Evolutionary conservation across 2,113 vertebrate genomes (phyloP), one percentile per base, ranked within the genome.

Genomic region (Ornithorhynchus anatinus): DNA sequence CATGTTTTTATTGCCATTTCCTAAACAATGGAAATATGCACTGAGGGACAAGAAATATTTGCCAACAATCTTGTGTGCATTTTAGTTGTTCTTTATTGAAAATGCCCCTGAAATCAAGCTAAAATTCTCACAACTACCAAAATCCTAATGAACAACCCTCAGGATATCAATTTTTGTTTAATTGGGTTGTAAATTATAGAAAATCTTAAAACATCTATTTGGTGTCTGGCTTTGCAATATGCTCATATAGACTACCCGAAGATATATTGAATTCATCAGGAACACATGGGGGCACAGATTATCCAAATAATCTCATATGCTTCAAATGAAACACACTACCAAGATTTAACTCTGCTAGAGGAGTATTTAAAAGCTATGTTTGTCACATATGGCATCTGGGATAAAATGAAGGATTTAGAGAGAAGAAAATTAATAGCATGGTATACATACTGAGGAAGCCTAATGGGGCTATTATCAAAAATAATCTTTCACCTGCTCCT

Each of bases 221-320:
- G 25, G 19, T 14, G 31, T 70, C 13, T 67, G n/a, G 47, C 40
- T 76, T 31, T 56, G 6, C 81, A 81, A 52, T 32, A 59, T 48
- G 1, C 53, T 78, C 31, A 58, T 72, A 79, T 78, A 61, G 37
- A 68, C 80, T 73, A 72, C 8, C 8, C 74, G 66, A 63, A 69
- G 27, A n/a, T 3, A 79, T 77, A 43, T 62, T 80, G n/a, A n/a
- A n/a, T n/a, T n/a, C n/a, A n/a, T n/a, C n/a, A n/a, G n/a, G n/a
- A n/a, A n/a, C n/a, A n/a, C n/a, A n/a, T n/a, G n/a, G n/a, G n/a
- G n/a, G n/a, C n/a, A n/a, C n/a, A 62, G 63, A 84, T 88, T 88
- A 68, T 79, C 33, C 17, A 65, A 57, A 31, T 69, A 69, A 80
- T 78, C 50, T 59, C 59, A 62, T 64, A 45, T 43, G 66, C 27